Percentiles rank a stretch among this genome's conserved stretches.
These are phyloP conservation scores for Condylura cristata DNA, from an alignment of 2,113 vertebrate species.

Conservation along the genomic window DNA sequence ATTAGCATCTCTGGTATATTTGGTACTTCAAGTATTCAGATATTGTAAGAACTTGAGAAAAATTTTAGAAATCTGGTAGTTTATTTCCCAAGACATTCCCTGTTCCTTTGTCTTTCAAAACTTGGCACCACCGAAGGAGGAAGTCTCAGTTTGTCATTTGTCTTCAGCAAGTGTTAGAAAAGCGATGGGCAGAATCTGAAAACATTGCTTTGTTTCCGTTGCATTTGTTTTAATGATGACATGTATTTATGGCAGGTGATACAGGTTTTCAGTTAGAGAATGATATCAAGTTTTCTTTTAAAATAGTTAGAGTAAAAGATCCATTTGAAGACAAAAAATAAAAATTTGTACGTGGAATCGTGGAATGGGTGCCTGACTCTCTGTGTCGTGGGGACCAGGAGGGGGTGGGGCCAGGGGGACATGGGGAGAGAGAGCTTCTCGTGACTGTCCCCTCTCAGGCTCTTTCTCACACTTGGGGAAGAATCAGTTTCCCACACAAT, in stretches of 20 bases:
- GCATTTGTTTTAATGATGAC: constrained; percentile 51
- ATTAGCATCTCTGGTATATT: constrained; percentile 6
- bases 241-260: constrained; percentile 40
- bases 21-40: background rate
- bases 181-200: constrained; percentile 24
- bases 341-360: no score
- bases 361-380: background rate
- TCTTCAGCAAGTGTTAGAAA: constrained; percentile 18
- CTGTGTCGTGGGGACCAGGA: background rate
- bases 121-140: background rate
- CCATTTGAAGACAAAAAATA: background rate
- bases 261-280: background rate
- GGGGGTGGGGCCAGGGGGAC: no score
- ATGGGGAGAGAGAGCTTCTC: fast-evolving
- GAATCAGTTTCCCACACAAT: fast-evolving
- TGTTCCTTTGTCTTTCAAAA: background rate
- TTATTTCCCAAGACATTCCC: background rate
- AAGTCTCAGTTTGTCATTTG: background rate
- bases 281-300: background rate
- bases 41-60: background rate
- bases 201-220: constrained; percentile 34
- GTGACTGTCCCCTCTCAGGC: fast-evolving
- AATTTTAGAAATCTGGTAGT: background rate
- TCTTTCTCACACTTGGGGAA: background rate
- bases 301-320: constrained; percentile 35